Evolutionary conservation across 1,140 invertebrate species (phyloP).

Genomic region (Augochlora pura): DNA sequence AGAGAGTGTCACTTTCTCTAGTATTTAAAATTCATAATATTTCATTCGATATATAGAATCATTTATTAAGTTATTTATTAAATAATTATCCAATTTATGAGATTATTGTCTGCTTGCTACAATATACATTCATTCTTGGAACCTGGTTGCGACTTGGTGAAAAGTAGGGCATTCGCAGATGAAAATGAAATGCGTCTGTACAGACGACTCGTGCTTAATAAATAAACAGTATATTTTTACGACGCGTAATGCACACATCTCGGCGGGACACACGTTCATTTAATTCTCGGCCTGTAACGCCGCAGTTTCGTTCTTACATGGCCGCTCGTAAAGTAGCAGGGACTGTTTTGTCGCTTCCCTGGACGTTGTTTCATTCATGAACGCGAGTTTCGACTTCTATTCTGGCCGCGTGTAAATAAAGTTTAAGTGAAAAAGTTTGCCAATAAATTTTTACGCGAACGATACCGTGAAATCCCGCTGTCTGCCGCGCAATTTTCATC

Average conservation of each 20-base stretch:
- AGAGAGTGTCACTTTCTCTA: no score
- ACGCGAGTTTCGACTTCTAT: background rate
- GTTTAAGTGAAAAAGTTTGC: constrained; percentile 31
- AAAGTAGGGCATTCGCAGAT: no score
- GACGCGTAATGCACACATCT: background rate
- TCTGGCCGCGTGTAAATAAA: constrained; percentile 21
- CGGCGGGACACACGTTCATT: background rate
- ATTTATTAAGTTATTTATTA: no score
- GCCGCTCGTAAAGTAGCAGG: background rate
- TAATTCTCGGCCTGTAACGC: background rate
- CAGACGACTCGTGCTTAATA: no score
- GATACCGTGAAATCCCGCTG: background rate
- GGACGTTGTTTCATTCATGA: constrained; percentile 11
- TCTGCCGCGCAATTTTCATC: constrained; percentile 5
- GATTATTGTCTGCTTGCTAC: no score
- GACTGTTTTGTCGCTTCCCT: background rate
- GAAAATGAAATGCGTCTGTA: no score
- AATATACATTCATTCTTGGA: no score
- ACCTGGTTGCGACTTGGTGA: no score
- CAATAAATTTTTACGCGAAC: constrained; percentile 29
- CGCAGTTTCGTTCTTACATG: background rate
- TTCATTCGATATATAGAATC: no score
- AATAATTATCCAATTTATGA: no score
- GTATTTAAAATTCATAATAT: no score
- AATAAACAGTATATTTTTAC: background rate